Conservation (phyloP, 1,140 invertebrate species). For the Drosophila sproati region DNA sequence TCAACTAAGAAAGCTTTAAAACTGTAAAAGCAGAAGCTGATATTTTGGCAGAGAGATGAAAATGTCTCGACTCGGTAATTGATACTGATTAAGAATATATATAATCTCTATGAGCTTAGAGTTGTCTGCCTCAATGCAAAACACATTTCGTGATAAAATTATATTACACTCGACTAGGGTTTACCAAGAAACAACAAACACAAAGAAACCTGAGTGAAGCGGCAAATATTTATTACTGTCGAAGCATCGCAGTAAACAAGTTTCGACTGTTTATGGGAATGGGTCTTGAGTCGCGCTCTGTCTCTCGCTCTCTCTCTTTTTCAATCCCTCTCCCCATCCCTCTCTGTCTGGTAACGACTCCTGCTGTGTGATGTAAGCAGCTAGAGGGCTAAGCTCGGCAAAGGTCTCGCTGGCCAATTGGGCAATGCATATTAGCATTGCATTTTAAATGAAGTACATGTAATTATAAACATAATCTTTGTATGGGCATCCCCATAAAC, state of each 20-base stretch:
- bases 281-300: background rate
- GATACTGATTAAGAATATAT: background rate
- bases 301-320: conserved; percentile 18
- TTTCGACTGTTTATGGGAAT: conserved; percentile 41
- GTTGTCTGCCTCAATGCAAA: too few species aligned
- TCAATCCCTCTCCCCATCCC: conserved; percentile 14
- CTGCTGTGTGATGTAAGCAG: conserved; percentile 74
- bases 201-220: conserved; percentile 57
- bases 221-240: conserved; percentile 76
- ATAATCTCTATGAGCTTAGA: background rate
- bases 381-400: conserved; percentile 22
- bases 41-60: background rate
- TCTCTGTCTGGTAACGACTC: conserved; percentile 41
- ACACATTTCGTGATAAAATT: background rate
- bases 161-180: background rate
- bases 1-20: too few species aligned
- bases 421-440: conserved; percentile 24
- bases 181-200: conserved; percentile 18
- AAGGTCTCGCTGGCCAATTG: conserved; percentile 42
- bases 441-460: conserved; percentile 30
- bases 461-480: conserved; percentile 10
- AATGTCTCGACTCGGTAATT: background rate
- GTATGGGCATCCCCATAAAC: conserved; percentile 23
- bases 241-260: conserved; percentile 65
- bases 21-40: too few species aligned